Evolutionary conservation across 2,797 vertebrate species (phyloP).

Genomic region (Tympanoctomys barrerae): DNA sequence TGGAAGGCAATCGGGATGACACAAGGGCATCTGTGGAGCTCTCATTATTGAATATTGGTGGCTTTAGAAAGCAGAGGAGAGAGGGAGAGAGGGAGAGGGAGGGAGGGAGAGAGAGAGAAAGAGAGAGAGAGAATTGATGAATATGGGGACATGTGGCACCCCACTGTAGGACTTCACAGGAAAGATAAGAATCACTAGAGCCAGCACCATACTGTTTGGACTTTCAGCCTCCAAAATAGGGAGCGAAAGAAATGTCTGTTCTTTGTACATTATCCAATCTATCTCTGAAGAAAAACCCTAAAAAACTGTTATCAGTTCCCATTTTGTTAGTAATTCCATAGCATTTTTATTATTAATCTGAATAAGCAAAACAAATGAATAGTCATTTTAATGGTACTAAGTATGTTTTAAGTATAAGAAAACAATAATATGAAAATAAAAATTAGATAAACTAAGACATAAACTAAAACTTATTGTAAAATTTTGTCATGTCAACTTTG

Average conservation of each 20-base stretch:
- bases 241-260: neutral
- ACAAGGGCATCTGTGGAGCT: neutral
- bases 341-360: neutral
- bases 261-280: neutral
- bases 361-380: neutral
- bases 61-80: neutral
- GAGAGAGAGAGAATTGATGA: neutral
- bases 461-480: neutral
- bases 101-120: neutral
- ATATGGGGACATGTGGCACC: neutral
- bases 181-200: neutral
- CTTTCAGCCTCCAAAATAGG: neutral
- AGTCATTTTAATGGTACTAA: too few species aligned
- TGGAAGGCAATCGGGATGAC: neutral
- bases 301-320: neutral
- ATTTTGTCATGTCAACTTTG: neutral
- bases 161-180: neutral
- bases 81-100: neutral
- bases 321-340: neutral
- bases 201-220: neutral
- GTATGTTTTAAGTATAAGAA: neutral
- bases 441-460: neutral
- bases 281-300: neutral
- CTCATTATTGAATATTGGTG: neutral
- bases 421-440: neutral